phyloP scores from a whole-genome alignment of 92 coral and sea anemone genomes.

The Zoanthus sansibaricus region DNA sequence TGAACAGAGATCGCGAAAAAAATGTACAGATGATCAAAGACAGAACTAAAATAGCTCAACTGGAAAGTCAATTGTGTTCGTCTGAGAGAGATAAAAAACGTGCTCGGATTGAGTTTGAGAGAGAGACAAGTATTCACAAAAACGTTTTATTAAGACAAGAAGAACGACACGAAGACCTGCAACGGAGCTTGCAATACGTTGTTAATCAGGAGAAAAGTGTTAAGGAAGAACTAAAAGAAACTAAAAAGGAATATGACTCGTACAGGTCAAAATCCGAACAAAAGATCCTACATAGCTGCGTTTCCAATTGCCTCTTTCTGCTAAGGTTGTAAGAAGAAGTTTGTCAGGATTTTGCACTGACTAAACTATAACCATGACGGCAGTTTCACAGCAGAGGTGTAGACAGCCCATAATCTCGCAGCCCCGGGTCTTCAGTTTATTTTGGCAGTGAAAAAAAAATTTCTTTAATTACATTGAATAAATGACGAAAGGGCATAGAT shows the following conservation, averaged over 20 bases:
- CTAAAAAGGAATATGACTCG: slow-evolving; percentile 84
- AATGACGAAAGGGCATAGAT: too few species aligned
- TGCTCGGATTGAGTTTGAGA: slow-evolving; percentile 84
- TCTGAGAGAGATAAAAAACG: slow-evolving; percentile 81
- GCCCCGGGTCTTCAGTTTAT: too few species aligned
- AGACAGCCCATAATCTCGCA: too few species aligned
- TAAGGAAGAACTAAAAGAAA: slow-evolving; percentile 84
- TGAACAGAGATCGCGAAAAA: slow-evolving; percentile 73
- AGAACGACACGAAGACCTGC: slow-evolving; percentile 81
- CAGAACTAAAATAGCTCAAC: slow-evolving; percentile 83
- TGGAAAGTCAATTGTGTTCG: slow-evolving; percentile 80
- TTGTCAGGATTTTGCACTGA: too few species aligned
- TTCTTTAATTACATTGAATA: too few species aligned
- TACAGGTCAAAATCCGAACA: slow-evolving; percentile 81
- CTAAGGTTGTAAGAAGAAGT: too few species aligned
- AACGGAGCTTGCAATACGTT: slow-evolving; percentile 83
- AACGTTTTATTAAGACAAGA: slow-evolving; percentile 64
- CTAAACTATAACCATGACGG: too few species aligned
- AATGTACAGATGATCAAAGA: slow-evolving; percentile 82
- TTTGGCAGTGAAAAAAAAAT: too few species aligned
- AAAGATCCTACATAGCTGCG: too few species aligned
- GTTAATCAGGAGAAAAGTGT: slow-evolving; percentile 90
- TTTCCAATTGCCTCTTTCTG: too few species aligned
- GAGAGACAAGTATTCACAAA: slow-evolving; percentile 72
- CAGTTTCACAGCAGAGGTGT: too few species aligned